Evolutionary conservation across 1,140 invertebrate species (phyloP).

Genomic region (Zaprionus kolodkinae): DNA sequence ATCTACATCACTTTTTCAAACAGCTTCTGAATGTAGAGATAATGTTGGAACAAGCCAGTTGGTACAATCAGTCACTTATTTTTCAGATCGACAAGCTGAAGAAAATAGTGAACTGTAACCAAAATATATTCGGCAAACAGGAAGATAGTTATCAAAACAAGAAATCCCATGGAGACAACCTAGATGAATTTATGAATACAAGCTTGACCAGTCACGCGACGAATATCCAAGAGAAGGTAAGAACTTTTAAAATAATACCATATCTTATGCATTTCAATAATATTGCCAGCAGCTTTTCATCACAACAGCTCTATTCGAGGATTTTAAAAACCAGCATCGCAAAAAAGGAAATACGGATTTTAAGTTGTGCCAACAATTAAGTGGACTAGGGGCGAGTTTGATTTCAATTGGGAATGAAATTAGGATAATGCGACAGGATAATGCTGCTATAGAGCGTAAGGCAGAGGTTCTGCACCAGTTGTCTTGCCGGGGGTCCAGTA

Average conservation of each 20-base stretch:
- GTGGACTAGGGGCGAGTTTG: not conserved
- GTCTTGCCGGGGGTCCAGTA: conserved; percentile 39
- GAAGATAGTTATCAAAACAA: conserved; percentile 16
- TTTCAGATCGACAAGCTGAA: conserved; percentile 30
- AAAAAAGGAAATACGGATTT: not conserved
- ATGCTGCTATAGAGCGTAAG: too few relatives aligned
- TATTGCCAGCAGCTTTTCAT: not conserved
- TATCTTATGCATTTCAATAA: not conserved
- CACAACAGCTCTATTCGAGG: conserved; percentile 5
- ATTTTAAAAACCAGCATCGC: not conserved
- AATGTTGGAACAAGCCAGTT: conserved; percentile 31
- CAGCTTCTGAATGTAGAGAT: conserved; percentile 32
- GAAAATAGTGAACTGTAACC: conserved; percentile 31
- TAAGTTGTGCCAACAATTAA: conserved; percentile 3
- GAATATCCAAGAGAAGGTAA: conserved; percentile 24
- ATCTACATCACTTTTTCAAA: conserved; percentile 11
- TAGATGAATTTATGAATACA: not conserved
- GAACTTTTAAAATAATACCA: not conserved
- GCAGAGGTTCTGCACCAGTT: not conserved
- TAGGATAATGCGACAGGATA: conserved; percentile 10
- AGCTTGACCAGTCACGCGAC: not conserved
- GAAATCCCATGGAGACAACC: not conserved
- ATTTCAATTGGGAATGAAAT: conserved; percentile 21
- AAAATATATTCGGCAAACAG: conserved; percentile 4
- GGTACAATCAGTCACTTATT: conserved; percentile 29